Base-by-base conservation (phyloP, 2,888 invertebrate genomes). In the Clepsis dumicolana region DNA sequence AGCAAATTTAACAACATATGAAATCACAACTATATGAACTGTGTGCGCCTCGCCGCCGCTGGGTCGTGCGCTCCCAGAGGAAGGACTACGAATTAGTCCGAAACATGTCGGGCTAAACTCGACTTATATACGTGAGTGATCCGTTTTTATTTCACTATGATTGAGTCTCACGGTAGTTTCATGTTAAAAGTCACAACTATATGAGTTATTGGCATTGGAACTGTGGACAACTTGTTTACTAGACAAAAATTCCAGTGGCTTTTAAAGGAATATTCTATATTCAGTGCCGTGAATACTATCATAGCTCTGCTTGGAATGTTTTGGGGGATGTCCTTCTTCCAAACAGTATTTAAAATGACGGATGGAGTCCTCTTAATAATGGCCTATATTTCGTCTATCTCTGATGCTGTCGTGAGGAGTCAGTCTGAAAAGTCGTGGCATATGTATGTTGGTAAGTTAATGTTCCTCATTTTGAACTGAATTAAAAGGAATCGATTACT, bases 231-330 rank as follows among this genome's bases (percentile, higher is more conserved):
- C 44, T 52, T 73, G 7, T 73, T 72, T 57, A 71, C 71, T 0
- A 67, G 73, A 59, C 66, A 71, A 48, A 72, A 64, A 27, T 73
- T 72, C 41, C 72, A 72, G 10, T 73, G 73, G 73, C 64, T 72
- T 29, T 54, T 73, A 1, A 72, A 68, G 25, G 72, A 73, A 4
- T 73, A 73, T 53, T 62, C 65, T 5, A 62, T 71, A 38, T 73
- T 70, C 59, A 68, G 65, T 44, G 71, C 72, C n/a, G 62, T 62
- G n/a, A 73, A 71, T 29, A 70, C 62, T 4, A 68, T 73, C 10
- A 48, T 56, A 48, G 64, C 67, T n/a, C 44, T 70, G 3, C 27
- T 65, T 35, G 73, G 73, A 8, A 71, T 73, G 60, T 65, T 72
- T 21, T 16, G 72, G n/a, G 72, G 71, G 12, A 70, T 73, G 61